Evolutionary conservation across 2,113 vertebrate species (phyloP), one percentile per base, ranked within the genome.

Genomic region (Xiphophorus hellerii): DNA sequence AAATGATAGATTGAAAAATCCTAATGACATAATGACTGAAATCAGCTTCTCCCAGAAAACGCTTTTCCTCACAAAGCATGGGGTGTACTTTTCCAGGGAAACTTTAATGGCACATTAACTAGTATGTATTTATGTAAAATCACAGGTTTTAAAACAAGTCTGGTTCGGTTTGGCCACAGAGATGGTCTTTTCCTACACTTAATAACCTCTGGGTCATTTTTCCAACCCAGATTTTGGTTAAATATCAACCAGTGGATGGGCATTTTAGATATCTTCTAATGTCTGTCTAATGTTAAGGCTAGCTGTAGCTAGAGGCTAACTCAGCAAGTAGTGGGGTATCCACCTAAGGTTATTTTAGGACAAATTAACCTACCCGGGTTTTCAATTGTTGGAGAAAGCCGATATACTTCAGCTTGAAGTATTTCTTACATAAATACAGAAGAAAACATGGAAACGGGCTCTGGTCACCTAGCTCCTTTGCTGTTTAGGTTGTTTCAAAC

Each of bases 1-100:
- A 87, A 67, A 84, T 77, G 80, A 88, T 68, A 66, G 68, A 87
- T 76, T 27, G 73, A 54, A 73, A 79, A 81, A 66, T 44, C 66
- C 17, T 69, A 71, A 81, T 83, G 67, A 74, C 39, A 68, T 84
- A 77, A 88, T 79, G 66, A 81, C 31, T 76, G 54, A 67, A 78
- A 80, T 82, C 51, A 65, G 12, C 77, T 74, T 54, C 60, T 73
- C 71, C 58, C 68, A 80, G 70, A 33, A 65, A 62, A 65, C 64
- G 67, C 28, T 71, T 83, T 81, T 62, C 69, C 31, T 67, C 51
- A 42, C 27, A 27, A 30, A 80, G 66, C 10, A 2, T 3, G 31
- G 7, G 33, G 42, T 58, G 2, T n/a, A 25, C 73, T 71, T 73
- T 62, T 74, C 17, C 12, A n/a, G 71, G 0, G 44, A 39, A 66